Percentiles rank a stretch among this genome's conserved stretches.
Evolutionary conservation across 2,797 vertebrate genomes (phyloP).

Genomic region (Gallirallus australis): DNA sequence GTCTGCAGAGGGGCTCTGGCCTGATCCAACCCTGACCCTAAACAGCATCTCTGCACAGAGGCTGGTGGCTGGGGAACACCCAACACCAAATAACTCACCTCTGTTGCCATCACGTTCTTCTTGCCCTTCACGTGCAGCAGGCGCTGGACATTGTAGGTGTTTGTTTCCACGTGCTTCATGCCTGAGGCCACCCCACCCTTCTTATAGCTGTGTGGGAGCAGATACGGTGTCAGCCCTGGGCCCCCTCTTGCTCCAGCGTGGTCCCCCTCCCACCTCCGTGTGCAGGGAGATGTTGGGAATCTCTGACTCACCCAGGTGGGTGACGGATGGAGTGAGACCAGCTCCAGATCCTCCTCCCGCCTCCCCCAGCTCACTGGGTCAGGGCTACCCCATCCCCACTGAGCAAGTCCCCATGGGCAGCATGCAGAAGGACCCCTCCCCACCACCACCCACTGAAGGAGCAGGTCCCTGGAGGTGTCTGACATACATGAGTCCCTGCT

Average conservation of each 20-base stretch:
- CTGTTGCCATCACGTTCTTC: slow-evolving; percentile 84
- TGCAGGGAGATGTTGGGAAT: not conserved
- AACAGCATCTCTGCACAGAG: not conserved
- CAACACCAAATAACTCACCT: slow-evolving; percentile 72
- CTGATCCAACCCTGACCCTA: not conserved
- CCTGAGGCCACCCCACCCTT: slow-evolving; percentile 87
- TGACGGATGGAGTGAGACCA: not conserved
- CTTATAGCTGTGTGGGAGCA: slow-evolving; percentile 31
- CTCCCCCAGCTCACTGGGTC: not conserved
- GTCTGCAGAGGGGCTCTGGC: not conserved
- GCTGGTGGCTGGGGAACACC: not conserved
- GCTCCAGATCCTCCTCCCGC: not conserved
- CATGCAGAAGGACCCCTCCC: not conserved
- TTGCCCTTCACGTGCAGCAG: slow-evolving; percentile 89
- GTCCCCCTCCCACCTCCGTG: not conserved
- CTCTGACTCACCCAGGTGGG: too few species aligned
- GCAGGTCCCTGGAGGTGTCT: accelerated
- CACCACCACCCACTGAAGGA: accelerated
- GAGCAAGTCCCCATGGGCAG: accelerated
- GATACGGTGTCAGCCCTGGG: accelerated
- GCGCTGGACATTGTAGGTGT: slow-evolving; percentile 82
- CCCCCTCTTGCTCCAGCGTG: accelerated
- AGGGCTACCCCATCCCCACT: not conserved
- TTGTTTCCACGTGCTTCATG: slow-evolving; percentile 87
- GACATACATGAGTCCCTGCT: slow-evolving; percentile 86